Base-by-base conservation (phyloP, 1,140 invertebrate genomes). In the Hermatobates lingyangjiaoensis region DNA sequence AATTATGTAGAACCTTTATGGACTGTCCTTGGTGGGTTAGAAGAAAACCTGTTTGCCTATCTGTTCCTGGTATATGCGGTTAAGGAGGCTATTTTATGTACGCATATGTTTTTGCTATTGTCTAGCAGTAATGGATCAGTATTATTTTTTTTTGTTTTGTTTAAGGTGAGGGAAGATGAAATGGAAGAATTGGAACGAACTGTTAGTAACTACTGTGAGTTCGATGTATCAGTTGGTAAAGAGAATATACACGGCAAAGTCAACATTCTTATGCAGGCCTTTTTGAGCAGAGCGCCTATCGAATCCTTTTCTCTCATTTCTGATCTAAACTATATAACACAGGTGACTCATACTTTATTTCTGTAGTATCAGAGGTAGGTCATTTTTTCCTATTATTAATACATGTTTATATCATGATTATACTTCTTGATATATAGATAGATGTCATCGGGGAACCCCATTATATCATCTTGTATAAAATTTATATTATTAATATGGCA, bases 221-320 rank as follows among this genome's bases (percentile, higher is more conserved):
- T 91, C 23, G 70, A 74, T 45, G 79, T 86, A 0, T 71, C 75
- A 50, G 86, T 87, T 15, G 84, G 87, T 1, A 75, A 76, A 18
- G 92, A 95, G 65, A 93, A 93, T 65, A 72, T 87, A 27, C 75
- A 87, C 61, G 93, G 91, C 50, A 99, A 99, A 79, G 92, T 98
- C 21, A 97, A 97, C 66, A 93, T 96, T 61, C 70, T 99, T 3
- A 74, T 99, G 54, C 95, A 98, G 67, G 83, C 87, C 0, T 91
- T 83, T 64, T 72, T 98, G 15, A 91, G 87, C 0, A 70, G 82
- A 53, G 80, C 79, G 25, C 68, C 72, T 38, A 75, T 95, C 1
- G 80, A 87, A 58, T 77, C 80, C 0, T 92, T 94, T 61, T 97
- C 93, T 0, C 68, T 98, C 3, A 75, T 87, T 50, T 95, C 92